Evolutionary conservation across 1,140 invertebrate species (phyloP), one percentile per base, ranked within the genome.

Genomic region (Luehdorfia chinensis): DNA sequence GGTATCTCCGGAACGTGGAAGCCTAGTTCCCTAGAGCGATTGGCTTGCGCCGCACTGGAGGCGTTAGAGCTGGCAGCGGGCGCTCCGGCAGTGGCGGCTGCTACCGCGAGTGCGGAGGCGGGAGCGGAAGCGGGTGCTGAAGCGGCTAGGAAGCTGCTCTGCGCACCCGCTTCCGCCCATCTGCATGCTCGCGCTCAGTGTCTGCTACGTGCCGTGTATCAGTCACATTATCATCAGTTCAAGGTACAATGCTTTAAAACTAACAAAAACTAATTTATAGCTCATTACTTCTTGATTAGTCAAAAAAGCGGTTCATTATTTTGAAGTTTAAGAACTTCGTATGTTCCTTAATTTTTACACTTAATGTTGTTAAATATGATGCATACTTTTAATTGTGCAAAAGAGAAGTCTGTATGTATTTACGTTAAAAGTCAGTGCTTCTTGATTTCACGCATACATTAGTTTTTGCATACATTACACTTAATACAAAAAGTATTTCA

Each of bases 171-270:
- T 15, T 93, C 94, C 0, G 89, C 92, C 18, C 89, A 90, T 13
- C 91, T 97, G 12, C 94, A 96, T 71, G 90, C 93, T 9, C 90
- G 94, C 23, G 92, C 92, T 0, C 94, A 93, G 50, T 93, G 93
- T 15, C 88, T 98, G 43, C 78, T 99, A 48, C 91, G 95, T 2
- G 92, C 95, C 0, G 80, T 98, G 3, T 93, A 97, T 66, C 93
- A 90, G 7, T 91, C 91, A 19, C 76, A 89, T 15, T 98, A 97
- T 83, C 95, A 97, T 74, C 91, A 91, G 55, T 96, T 96, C 69
- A 97, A 96, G 88, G 92, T 91, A 15, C 7, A 23, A 4, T 33
- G 33, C 27, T 9, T 28, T 51, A 14, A 2, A 23, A 33, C 23
- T 13, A 18, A 1, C 27, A 11, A 15, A 21, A 16, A 25, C 5